Evolutionary conservation across 2,113 vertebrate species (phyloP), one percentile per base, ranked within the genome.

Genomic region (Smithornis capensis): DNA sequence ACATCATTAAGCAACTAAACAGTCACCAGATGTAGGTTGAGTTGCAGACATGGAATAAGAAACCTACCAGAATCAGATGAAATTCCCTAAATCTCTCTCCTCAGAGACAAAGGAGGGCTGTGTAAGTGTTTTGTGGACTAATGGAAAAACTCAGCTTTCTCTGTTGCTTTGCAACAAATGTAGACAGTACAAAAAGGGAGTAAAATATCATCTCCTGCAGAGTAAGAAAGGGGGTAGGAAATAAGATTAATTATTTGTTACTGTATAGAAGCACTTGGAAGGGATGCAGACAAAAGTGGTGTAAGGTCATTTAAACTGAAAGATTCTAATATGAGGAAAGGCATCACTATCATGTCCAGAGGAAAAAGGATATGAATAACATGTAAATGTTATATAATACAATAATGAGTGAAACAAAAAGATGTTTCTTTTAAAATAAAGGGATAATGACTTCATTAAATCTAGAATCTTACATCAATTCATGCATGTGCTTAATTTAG

Each of bases 91-190:
- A 31, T 62, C 6, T 6, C 42, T 49, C 27, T 57, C 16, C 9
- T 7, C 53, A 12, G 37, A 86, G 55, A 28, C 25, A 65, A 76
- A 76, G 40, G 4, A 62, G 11, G 14, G 50, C 7, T 0, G 0
- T 35, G 29, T 18, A 55, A 49, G 3, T 27, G 17, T 27, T 90
- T 86, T 80, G 22, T 35, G 75, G 49, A 18, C 56, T 33, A 74
- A 37, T 12, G 15, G 24, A 35, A 78, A 78, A 91, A 25, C 4
- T 71, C 52, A 38, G 6, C 7, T 75, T 37, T 87, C 44, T 38
- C 40, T 81, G 16, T 50, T 90, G 50, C 70, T 80, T 92, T 59
- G 47, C 27, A 49, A 10, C 8, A 40, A 37, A 44, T 37, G 47
- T 18, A 14, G 19, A 52, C 67, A 38, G 50, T 11, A 64, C 19